Evolutionary conservation across 2,797 vertebrate genomes (phyloP).

Genomic region (Champsocephalus esox): DNA sequence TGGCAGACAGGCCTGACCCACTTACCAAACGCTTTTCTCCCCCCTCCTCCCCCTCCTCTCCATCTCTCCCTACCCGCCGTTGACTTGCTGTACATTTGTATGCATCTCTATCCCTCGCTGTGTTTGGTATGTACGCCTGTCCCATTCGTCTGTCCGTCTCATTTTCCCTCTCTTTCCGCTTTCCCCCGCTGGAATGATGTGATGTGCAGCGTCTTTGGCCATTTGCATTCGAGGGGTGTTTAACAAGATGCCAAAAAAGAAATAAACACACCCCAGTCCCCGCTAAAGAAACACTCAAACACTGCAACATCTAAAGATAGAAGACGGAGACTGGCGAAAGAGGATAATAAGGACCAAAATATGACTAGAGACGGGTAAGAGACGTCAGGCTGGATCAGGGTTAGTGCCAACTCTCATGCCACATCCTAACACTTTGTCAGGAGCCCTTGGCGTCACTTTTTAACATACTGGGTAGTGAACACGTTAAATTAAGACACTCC

Average conservation of each 20-base stretch:
- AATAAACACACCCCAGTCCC: not conserved
- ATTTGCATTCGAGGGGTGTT: slow-evolving; percentile 42
- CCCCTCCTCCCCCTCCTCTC: slow-evolving; percentile 19
- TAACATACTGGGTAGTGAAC: too few species aligned
- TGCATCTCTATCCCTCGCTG: slow-evolving; percentile 38
- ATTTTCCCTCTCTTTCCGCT: slow-evolving; percentile 20
- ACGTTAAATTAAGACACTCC: too few species aligned
- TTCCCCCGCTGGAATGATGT: slow-evolving; percentile 16
- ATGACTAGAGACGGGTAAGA: not conserved
- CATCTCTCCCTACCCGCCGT: slow-evolving; percentile 19
- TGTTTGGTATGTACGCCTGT: slow-evolving; percentile 37
- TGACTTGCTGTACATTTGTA: slow-evolving; percentile 56
- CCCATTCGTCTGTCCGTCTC: slow-evolving; percentile 39
- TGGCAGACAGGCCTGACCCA: slow-evolving; percentile 78
- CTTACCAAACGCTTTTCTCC: slow-evolving; percentile 67
- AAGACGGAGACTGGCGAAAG: slow-evolving; percentile 2
- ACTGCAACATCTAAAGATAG: slow-evolving; percentile 45
- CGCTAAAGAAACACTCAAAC: slow-evolving; percentile 28
- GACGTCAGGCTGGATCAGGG: not conserved
- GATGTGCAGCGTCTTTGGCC: too few species aligned
- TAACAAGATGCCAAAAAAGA: slow-evolving; percentile 3
- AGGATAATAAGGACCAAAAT: slow-evolving; percentile 29
- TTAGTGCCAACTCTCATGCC: too few species aligned
- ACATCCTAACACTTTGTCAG: too few species aligned
- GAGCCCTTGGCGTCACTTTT: too few species aligned